Evolutionary conservation across 2,113 vertebrate species (phyloP), one percentile per base, ranked within the genome.

Genomic region (Ptyas mucosa): DNA sequence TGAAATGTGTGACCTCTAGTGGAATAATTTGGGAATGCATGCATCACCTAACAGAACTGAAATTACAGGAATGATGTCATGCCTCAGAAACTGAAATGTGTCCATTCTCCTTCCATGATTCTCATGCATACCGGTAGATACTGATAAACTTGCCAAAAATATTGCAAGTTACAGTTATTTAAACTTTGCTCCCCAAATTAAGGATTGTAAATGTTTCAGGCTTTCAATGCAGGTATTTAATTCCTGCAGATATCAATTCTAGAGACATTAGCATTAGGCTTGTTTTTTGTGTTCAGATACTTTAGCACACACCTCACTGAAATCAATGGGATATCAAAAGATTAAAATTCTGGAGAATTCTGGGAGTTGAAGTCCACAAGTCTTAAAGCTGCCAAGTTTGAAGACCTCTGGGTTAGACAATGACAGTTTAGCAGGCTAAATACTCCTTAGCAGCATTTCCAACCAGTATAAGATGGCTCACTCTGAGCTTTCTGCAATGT

Each of bases 1-100:
- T 88, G 87, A 18, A 58, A 43, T 87, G 75, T 61, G 23, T 90
- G 75, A 89, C 75, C 92, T 93, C 92, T 87, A 21, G 92, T 93
- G 92, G 89, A 86, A 51, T 5, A 43, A 1, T 29, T 12, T 43
- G 15, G 55, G 85, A 90, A 89, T 89, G 10, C 69, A 51, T 8
- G 7, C 57, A 46, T 43, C 24, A 85, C 9, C 43, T 57, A 43
- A 51, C 88, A 75, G 29, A 43, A 43, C 34, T 21, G 75, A 81
- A 81, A 81, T 81, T 8, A 81, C 18, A 81, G 34, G 18, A 10
- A 39, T 81, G 34, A 43, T 21, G 8, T 34, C 24, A 18, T 15
- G 29, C 8, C 2, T 53, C 12, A 26, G n/a, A 53, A 89, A 92
- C 29, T 15, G 75, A 43, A 81, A 21, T 3, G 11, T 29, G 23